Evolutionary conservation across 2,113 vertebrate species (phyloP), one percentile per base, ranked within the genome.

Genomic region (Stictonetta naevosa): DNA sequence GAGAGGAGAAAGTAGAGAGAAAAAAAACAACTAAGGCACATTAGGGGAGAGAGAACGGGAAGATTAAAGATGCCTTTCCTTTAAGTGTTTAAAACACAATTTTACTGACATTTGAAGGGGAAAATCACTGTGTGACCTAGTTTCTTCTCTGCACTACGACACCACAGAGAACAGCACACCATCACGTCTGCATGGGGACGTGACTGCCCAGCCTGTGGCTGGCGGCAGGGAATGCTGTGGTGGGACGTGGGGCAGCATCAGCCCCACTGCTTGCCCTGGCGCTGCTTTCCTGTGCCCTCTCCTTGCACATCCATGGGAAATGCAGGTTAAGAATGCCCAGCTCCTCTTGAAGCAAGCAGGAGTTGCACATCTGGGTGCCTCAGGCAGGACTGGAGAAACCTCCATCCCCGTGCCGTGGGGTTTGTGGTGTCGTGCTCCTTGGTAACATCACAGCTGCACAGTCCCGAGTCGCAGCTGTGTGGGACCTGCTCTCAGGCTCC

Each of bases 151-250:
- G 2, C n/a, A 33, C 55, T 3, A 1, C 18, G 38, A 4, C 5
- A 1, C n/a, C 0, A 3, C 20, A 9, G 46, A 9, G 23, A 1
- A 7, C 2, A 2, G 0, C n/a, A 5, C 4, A 1, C 11, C 5
- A 0, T 6, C 3, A 3, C 7, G 0, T 22, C 6, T 20, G 4
- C 1, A 66, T 22, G 58, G 73, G n/a, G 52, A 55, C 8, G 14
- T 16, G 52, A 28, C 26, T 4, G 22, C 13, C 50, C 23, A 25
- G 50, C 50, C 50, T 15, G 26, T 11, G 14, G 52, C 52, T 55
- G 52, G 52, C 8, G 15, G 14, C 52, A 28, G 52, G 26, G 23
- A 25, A 13, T 4, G 23, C 50, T 25, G 52, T 8, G 15, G 52
- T 16, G 52, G 52, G 52, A 29, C 14, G 5, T 9, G 52, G 7